A percentile compares a stretch with the other conserved stretches of the same genome.
Conservation (phyloP, 2,888 invertebrate genomes). For the Leucophenga montana region DNA sequence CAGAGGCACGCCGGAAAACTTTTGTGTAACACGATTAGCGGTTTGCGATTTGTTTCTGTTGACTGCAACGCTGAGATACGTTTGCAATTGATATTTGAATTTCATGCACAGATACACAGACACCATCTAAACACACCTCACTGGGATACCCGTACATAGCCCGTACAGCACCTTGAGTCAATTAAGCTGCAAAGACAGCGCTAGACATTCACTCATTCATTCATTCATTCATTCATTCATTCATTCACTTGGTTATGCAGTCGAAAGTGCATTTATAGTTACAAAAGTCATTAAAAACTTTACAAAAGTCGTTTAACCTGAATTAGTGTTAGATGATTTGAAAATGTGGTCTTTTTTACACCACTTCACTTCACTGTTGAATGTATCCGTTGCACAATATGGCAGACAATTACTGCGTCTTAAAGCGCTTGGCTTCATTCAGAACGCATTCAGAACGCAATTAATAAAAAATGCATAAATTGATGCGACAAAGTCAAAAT, state of each 20-base stretch:
- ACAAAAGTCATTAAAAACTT: slow-evolving; percentile 71
- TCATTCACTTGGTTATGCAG: neutral
- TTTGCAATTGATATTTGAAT: slow-evolving; percentile 24
- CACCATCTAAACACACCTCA: neutral
- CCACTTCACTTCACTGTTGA: slow-evolving; percentile 26
- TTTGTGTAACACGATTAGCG: slow-evolving; percentile 65
- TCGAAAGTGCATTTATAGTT: slow-evolving; percentile 49
- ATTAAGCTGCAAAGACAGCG: neutral
- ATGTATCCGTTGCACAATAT: neutral
- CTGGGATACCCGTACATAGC: neutral
- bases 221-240: neutral
- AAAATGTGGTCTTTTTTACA: slow-evolving; percentile 51
- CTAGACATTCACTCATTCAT: neutral
- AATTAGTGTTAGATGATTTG: slow-evolving; percentile 62
- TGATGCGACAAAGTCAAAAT: slow-evolving; percentile 61
- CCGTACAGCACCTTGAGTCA: neutral
- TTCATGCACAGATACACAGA: slow-evolving; percentile 37
- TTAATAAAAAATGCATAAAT: slow-evolving; percentile 71
- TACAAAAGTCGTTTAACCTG: slow-evolving; percentile 55
- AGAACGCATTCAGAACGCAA: slow-evolving; percentile 49
- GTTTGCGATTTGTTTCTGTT: slow-evolving; percentile 57
- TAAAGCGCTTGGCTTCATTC: neutral
- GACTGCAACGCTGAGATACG: neutral
- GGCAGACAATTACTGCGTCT: neutral
- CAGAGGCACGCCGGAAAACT: slow-evolving; percentile 43